Evolutionary conservation across 2,113 vertebrate species (phyloP).

Genomic region (Etia nguti): DNA sequence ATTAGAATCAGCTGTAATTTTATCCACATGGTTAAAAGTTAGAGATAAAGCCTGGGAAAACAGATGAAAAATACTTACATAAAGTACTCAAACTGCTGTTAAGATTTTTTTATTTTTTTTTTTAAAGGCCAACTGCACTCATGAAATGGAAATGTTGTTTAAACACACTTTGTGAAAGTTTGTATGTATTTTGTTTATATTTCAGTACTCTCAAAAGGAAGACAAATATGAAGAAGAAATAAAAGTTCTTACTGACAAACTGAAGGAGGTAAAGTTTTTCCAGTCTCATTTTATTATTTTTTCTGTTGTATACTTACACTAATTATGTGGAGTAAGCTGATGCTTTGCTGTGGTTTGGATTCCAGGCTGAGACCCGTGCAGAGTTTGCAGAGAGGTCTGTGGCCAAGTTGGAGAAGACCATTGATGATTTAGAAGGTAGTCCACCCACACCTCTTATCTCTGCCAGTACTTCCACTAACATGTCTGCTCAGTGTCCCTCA

Average conservation of each 20-base stretch:
- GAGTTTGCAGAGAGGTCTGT: conserved; percentile 97
- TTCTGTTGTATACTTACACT: neutral
- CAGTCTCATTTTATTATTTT: neutral
- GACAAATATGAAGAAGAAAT: conserved; percentile 97
- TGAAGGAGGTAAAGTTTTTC: conserved; percentile 85
- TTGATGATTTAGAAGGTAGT: conserved; percentile 97
- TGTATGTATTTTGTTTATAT: conserved; percentile 13
- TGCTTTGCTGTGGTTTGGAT: neutral
- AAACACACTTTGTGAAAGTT: neutral
- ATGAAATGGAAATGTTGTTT: neutral
- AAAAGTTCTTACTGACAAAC: conserved; percentile 91
- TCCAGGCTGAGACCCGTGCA: conserved; percentile 90
- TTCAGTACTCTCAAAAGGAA: conserved; percentile 93
- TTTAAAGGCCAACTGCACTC: neutral
- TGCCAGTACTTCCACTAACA: neutral
- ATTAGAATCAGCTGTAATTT: neutral
- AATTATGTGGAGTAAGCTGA: neutral
- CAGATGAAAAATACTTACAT: neutral
- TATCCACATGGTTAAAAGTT: neutral
- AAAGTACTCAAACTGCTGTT: neutral
- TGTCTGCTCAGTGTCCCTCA: neutral
- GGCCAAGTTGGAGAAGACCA: conserved; percentile 97
- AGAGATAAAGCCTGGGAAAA: neutral
- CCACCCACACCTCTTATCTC: neutral
- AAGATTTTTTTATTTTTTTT: neutral